Percentiles rank a stretch among this genome's conserved stretches.
Conservation (phyloP, 1,140 invertebrate genomes). For the Heliconius nattereri region DNA sequence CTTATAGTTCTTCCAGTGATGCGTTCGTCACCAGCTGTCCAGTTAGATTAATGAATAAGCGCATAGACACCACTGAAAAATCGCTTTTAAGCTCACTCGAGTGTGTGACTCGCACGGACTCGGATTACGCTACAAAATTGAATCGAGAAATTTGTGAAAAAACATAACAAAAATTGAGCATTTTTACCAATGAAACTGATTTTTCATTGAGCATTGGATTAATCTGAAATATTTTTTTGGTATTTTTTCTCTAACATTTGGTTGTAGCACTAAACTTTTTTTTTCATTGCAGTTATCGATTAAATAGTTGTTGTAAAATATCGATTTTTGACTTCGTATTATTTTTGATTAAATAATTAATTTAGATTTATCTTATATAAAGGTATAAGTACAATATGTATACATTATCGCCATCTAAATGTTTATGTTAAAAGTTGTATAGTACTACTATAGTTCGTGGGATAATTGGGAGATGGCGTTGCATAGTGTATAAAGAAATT, state of each 20-base stretch:
- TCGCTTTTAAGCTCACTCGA: slow-evolving; percentile 39
- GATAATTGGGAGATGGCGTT: slow-evolving; percentile 30
- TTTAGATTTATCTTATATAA: slow-evolving; percentile 1
- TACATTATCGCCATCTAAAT: slow-evolving; percentile 40
- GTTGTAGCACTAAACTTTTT: too few species aligned
- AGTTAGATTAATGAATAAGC: slow-evolving; percentile 50
- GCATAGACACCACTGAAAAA: slow-evolving; percentile 46
- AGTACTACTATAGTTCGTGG: slow-evolving; percentile 12
- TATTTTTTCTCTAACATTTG: too few species aligned
- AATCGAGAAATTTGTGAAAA: slow-evolving; percentile 23
- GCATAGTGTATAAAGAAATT: background rate
- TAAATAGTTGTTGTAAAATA: background rate
- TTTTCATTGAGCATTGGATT: background rate
- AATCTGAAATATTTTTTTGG: background rate
- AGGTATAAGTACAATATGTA: slow-evolving; percentile 23
- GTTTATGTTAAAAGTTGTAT: slow-evolving; percentile 29
- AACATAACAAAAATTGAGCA: background rate
- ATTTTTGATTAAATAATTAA: background rate
- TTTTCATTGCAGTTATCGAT: too few species aligned
- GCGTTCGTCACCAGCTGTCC: slow-evolving; percentile 50
- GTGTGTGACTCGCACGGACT: slow-evolving; percentile 32
- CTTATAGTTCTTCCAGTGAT: slow-evolving; percentile 37
- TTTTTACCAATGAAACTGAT: background rate
- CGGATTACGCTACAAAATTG: slow-evolving; percentile 33
- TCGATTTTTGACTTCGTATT: background rate